Conservation (phyloP, 2,113 vertebrate species). For the Himantopus leucocephalus region DNA sequence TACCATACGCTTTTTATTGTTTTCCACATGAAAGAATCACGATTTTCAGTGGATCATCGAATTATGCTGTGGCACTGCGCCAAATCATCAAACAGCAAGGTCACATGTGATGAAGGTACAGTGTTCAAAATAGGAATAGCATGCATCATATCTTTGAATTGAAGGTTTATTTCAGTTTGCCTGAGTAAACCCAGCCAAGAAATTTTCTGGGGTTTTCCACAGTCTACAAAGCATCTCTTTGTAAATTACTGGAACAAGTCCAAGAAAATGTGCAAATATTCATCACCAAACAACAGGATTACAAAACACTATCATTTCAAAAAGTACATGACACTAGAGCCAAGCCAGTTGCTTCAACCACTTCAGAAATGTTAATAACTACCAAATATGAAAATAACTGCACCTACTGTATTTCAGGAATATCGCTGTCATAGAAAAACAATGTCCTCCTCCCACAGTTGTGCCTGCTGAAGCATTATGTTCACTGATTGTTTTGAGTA, state of each 20-base stretch:
- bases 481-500: not conserved
- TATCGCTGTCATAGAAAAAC: not conserved
- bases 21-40: conserved; percentile 53
- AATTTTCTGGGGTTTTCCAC: conserved; percentile 14
- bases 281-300: not conserved
- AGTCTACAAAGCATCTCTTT: not conserved
- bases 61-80: not conserved
- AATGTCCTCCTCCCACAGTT: not conserved
- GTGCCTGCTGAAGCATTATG: not conserved
- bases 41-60: not conserved
- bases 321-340: not conserved
- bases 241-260: conserved; percentile 20
- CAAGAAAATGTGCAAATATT: conserved; percentile 39
- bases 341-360: not conserved
- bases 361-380: not conserved
- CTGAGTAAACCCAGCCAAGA: conserved; percentile 13
- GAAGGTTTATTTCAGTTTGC: not conserved
- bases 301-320: not conserved
- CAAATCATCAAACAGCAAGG: conserved; percentile 7
- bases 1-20: conserved; percentile 49
- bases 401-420: not conserved
- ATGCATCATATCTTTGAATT: not conserved
- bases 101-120: conserved; percentile 1
- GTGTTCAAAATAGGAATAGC: not conserved
- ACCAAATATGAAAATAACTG: not conserved